phyloP scores from a whole-genome alignment of 2,797 vertebrate species.

The Hozukius guyotensis region DNA sequence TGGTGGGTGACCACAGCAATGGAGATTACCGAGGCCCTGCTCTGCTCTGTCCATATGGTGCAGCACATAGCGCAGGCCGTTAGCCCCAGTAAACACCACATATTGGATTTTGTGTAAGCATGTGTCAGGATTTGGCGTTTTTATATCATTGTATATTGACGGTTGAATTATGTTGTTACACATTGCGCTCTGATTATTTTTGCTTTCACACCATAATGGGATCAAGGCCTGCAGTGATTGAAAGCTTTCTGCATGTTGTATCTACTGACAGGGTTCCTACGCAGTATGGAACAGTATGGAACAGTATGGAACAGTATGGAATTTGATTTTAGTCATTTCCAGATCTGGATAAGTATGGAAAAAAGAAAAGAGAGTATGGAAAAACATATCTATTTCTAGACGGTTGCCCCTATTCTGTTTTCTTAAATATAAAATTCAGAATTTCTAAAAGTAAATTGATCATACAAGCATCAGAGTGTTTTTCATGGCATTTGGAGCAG shows the following conservation, averaged over 20 bases:
- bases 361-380: too few relatives aligned
- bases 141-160: slow-evolving; percentile 38
- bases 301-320: too few relatives aligned
- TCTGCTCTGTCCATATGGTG: slow-evolving; percentile 30
- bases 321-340: too few relatives aligned
- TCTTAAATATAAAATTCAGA: too few relatives aligned
- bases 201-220: slow-evolving; percentile 33
- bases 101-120: slow-evolving; percentile 38
- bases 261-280: background rate
- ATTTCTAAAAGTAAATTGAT: too few relatives aligned
- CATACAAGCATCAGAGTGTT: too few relatives aligned
- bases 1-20: slow-evolving; percentile 46
- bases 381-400: accelerated
- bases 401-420: too few relatives aligned
- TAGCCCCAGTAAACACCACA: slow-evolving; percentile 40
- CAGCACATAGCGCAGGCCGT: slow-evolving; percentile 16
- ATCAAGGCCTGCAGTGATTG: slow-evolving; percentile 36
- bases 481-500: too few relatives aligned
- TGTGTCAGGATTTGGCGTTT: slow-evolving; percentile 50
- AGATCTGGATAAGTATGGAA: too few relatives aligned
- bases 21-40: slow-evolving; percentile 32
- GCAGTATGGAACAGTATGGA: too few relatives aligned
- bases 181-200: slow-evolving; percentile 45
- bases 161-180: slow-evolving; percentile 44
- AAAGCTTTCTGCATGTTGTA: background rate